phyloP scores from a whole-genome alignment of 2,113 vertebrate genomes.

The Excalfactoria chinensis region DNA sequence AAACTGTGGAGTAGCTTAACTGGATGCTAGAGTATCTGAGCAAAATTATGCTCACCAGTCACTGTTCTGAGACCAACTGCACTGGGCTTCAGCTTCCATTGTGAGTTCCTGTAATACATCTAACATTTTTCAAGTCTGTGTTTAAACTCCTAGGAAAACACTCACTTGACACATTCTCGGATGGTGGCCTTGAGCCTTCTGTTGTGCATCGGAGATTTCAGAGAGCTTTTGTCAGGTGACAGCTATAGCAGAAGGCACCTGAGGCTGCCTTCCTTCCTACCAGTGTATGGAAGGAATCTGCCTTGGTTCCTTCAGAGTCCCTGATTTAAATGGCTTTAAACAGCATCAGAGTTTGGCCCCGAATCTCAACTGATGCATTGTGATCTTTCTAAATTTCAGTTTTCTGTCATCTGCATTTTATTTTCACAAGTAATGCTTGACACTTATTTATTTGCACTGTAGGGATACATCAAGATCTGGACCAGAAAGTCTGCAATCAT shows the following conservation, averaged over 20 bases:
- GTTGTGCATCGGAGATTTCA: background rate
- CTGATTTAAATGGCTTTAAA: background rate
- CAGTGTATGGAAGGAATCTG: background rate
- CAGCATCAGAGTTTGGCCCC: background rate
- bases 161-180: background rate
- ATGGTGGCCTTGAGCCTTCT: background rate
- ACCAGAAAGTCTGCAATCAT: background rate
- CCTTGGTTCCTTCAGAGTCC: background rate
- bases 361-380: background rate
- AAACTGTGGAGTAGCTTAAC: background rate
- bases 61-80: background rate
- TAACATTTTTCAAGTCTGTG: background rate
- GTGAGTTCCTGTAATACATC: background rate
- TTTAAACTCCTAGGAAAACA: background rate
- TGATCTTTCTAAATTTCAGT: background rate
- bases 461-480: background rate
- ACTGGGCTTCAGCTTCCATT: background rate
- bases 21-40: background rate
- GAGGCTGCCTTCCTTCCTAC: rapidly evolving
- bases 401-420: background rate
- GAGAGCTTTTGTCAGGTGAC: background rate
- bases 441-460: background rate
- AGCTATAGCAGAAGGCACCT: background rate
- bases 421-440: background rate
- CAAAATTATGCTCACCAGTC: background rate